These are phyloP conservation scores for Mythimna lalbum DNA, from an alignment of 2,888 invertebrate species.

Conservation along the genomic window DNA sequence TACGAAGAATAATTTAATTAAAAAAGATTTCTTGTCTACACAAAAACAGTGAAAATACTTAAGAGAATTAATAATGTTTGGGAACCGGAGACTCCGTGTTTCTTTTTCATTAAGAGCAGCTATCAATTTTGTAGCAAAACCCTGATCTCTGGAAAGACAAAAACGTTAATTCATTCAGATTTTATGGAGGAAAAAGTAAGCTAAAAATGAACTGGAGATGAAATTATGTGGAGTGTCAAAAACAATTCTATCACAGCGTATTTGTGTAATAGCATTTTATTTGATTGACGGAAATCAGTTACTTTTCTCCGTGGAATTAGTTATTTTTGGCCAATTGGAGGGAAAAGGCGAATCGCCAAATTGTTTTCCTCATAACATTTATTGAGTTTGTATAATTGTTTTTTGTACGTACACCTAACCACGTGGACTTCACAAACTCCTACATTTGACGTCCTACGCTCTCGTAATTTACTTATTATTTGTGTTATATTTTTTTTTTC, in stretches of 20 bases:
- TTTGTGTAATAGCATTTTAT: neutral
- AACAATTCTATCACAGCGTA: conserved; percentile 10
- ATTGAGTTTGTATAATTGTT: neutral
- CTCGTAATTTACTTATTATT: no score
- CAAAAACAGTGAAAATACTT: conserved; percentile 45
- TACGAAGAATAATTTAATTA: conserved; percentile 59
- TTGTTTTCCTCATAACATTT: neutral
- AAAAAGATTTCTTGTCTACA: conserved; percentile 45
- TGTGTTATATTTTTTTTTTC: neutral
- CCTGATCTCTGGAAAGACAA: conserved; percentile 30
- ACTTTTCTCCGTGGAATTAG: neutral
- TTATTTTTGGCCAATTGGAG: neutral
- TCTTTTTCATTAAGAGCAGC: conserved; percentile 51
- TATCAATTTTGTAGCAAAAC: conserved; percentile 49
- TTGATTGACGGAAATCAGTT: conserved; percentile 7
- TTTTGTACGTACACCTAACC: neutral
- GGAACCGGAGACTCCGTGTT: conserved; percentile 16
- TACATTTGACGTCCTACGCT: no score
- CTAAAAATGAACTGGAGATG: conserved; percentile 4
- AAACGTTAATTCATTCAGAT: conserved; percentile 24
- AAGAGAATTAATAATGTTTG: conserved; percentile 57
- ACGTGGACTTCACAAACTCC: no score
- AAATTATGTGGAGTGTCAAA: conserved; percentile 11
- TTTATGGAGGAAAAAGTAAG: conserved; percentile 1
- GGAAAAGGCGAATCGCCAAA: neutral